Conservation (phyloP, 2,113 vertebrate genomes). For the Rhynchomys soricoides region DNA sequence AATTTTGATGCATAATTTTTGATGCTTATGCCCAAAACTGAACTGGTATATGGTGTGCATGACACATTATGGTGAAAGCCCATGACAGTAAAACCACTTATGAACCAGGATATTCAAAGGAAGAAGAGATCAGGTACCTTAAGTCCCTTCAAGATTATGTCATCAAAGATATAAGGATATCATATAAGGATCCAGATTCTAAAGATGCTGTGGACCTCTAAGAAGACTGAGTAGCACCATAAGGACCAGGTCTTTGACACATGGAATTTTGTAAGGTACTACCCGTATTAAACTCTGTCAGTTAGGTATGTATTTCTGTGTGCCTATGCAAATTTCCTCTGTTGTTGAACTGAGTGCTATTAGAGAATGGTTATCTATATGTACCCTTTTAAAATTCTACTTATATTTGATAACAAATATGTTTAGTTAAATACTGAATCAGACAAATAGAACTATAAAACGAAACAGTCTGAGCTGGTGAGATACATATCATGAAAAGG, state of each 20-base stretch:
- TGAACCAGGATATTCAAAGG: background rate
- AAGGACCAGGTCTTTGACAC: background rate
- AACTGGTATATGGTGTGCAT: background rate
- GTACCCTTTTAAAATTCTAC: background rate
- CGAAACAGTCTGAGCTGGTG: background rate
- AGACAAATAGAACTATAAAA: conserved; percentile 8
- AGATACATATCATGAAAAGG: background rate
- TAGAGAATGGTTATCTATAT: background rate
- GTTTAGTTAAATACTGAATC: conserved; percentile 29
- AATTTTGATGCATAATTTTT: background rate
- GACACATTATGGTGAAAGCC: background rate
- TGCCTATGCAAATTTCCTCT: background rate
- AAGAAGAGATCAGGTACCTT: background rate
- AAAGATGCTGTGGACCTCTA: background rate
- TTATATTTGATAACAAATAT: background rate
- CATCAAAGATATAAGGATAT: background rate
- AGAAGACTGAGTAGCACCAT: background rate
- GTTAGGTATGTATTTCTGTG: background rate
- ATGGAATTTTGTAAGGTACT: background rate
- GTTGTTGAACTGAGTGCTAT: background rate
- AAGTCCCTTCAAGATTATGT: background rate
- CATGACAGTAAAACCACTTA: background rate
- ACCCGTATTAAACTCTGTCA: background rate
- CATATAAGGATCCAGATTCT: background rate
- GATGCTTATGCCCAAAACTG: background rate